Conservation (phyloP, 2,888 invertebrate genomes). For the Iselma pallidipennis region DNA sequence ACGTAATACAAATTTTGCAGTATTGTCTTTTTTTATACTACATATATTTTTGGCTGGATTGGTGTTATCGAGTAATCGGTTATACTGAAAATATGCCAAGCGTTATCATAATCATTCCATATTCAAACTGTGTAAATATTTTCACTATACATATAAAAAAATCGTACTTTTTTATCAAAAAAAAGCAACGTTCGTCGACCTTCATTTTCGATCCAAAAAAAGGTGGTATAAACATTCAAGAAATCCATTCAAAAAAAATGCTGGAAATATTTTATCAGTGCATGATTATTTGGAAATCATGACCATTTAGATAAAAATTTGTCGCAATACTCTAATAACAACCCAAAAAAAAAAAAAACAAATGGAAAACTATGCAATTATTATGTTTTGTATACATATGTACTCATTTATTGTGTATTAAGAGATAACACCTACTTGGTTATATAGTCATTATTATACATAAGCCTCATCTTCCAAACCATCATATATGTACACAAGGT, state of each 20-base stretch:
- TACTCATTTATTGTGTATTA: too few relatives aligned
- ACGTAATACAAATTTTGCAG: not conserved
- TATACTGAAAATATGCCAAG: not conserved
- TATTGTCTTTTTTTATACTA: too few relatives aligned
- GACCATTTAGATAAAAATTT: not conserved
- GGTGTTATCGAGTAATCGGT: not conserved
- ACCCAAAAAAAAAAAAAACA: too few relatives aligned
- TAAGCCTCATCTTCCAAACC: not conserved
- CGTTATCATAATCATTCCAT: not conserved
- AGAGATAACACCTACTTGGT: not conserved
- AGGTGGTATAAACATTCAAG: conserved; percentile 14
- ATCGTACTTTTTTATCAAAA: not conserved
- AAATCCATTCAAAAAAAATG: too few relatives aligned
- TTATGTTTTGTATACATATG: not conserved
- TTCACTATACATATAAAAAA: not conserved
- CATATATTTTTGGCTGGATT: too few relatives aligned
- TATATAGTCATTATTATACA: not conserved
- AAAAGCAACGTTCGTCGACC: conserved; percentile 9
- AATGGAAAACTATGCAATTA: not conserved
- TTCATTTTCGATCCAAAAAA: conserved; percentile 14
- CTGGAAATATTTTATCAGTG: conserved; percentile 22
- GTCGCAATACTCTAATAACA: too few relatives aligned
- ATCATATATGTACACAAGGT: not conserved
- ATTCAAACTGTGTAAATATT: not conserved
- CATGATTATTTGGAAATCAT: conserved; percentile 24